Conservation (phyloP, 37 sponge, comb jelly and placozoan species). For the Chondrilla cf. caribensis region DNA sequence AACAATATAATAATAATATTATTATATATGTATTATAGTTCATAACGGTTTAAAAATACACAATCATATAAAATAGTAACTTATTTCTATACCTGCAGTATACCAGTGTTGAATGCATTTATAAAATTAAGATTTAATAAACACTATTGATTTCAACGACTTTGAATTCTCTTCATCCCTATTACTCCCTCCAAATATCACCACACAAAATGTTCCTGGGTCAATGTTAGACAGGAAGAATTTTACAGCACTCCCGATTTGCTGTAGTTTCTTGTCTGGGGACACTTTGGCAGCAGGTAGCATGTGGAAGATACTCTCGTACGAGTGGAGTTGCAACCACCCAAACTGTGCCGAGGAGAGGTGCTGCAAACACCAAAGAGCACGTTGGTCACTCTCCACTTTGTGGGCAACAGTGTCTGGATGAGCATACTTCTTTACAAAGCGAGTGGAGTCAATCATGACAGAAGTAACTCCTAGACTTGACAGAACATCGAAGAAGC, state of each 20-base stretch:
- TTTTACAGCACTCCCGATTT: neutral
- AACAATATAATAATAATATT: too few species aligned
- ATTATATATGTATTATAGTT: too few species aligned
- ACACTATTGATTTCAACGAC: neutral
- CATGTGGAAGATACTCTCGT: neutral
- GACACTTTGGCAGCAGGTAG: neutral
- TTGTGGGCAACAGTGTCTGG: neutral
- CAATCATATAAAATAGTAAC: too few species aligned
- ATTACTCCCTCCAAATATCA: neutral
- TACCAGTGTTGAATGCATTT: too few species aligned
- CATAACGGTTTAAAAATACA: too few species aligned
- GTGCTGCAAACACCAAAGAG: constrained; percentile 16
- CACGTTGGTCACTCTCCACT: constrained; percentile 34
- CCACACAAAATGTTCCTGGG: neutral
- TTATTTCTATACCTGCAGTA: too few species aligned
- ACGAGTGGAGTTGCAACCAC: constrained; percentile 50
- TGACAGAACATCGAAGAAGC: constrained; percentile 37
- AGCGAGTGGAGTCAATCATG: constrained; percentile 49
- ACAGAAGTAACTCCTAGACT: constrained; percentile 9
- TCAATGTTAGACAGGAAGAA: neutral
- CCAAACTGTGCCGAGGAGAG: constrained; percentile 29
- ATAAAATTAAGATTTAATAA: neutral
- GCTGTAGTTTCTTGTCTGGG: neutral
- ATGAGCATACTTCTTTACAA: constrained; percentile 26
- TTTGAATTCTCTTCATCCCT: neutral